A percentile compares a stretch with the other conserved stretches of the same genome.
These are phyloP conservation scores for Drosophila picticornis DNA, from an alignment of 2,888 invertebrate species.

Conservation along the genomic window DNA sequence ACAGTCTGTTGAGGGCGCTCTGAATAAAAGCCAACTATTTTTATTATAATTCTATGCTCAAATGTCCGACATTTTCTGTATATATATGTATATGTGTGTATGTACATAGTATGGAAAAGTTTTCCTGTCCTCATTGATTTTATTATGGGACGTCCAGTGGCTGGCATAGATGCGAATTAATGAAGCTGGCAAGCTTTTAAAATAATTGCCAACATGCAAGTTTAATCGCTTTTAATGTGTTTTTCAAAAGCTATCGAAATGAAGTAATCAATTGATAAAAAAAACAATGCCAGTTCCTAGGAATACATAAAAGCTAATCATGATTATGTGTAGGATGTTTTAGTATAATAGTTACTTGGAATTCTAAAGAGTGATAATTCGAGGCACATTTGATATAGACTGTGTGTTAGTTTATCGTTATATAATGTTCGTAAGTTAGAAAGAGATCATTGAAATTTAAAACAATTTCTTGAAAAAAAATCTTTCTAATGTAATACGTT, in stretches of 20 bases:
- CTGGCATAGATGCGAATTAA: conserved; percentile 52
- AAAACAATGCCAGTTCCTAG: background rate
- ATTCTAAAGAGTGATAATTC: background rate
- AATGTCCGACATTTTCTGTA: conserved; percentile 59
- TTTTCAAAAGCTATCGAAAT: conserved; percentile 5
- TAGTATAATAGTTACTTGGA: background rate
- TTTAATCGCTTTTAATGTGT: conserved; percentile 19
- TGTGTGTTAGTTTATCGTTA: background rate
- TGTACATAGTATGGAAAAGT: conserved; percentile 27
- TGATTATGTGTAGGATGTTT: background rate
- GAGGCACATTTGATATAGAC: background rate
- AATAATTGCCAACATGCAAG: conserved; percentile 61
- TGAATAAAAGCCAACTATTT: conserved; percentile 60
- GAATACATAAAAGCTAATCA: conserved; percentile 2
- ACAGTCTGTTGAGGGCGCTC: conserved; percentile 5
- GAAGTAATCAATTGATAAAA: conserved; percentile 4
- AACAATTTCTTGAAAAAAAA: background rate
- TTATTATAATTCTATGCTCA: conserved; percentile 77
- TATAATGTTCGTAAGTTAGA: background rate
- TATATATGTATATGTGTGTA: background rate
- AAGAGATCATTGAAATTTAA: background rate
- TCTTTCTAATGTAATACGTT: background rate
- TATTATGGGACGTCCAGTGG: conserved; percentile 34
- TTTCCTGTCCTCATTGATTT: conserved; percentile 39
- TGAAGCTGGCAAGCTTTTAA: conserved; percentile 66